Conservation (phyloP, 2,113 vertebrate genomes). For the Guaruba guarouba region DNA sequence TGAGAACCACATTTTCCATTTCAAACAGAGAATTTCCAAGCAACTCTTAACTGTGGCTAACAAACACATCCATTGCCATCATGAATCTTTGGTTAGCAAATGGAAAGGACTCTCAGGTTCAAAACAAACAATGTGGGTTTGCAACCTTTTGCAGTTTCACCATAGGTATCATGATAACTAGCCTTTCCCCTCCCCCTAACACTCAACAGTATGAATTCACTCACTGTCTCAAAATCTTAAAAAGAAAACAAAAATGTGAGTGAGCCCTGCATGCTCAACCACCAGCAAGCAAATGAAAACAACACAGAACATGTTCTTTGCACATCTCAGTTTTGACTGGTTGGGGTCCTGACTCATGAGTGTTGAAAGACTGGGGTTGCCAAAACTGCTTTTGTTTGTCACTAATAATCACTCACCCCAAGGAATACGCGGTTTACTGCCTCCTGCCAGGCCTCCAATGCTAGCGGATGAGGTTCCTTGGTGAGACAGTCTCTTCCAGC, state of each 20-base stretch:
- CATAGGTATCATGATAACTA: neutral
- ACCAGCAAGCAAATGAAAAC: constrained; percentile 18
- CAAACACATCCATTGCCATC: constrained; percentile 5
- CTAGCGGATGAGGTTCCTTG: constrained; percentile 34
- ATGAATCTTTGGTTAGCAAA: neutral
- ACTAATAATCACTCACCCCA: constrained; percentile 42
- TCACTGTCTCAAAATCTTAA: neutral
- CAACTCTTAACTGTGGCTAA: constrained; percentile 12
- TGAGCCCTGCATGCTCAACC: neutral
- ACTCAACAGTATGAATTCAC: neutral
- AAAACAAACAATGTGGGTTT: constrained; percentile 39
- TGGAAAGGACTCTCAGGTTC: constrained; percentile 49
- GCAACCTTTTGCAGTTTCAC: constrained; percentile 4
- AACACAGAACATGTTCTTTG: neutral
- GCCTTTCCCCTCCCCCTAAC: neutral
- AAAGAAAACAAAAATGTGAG: constrained; percentile 7
- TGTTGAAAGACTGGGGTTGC: constrained; percentile 27
- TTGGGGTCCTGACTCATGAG: constrained; percentile 50
- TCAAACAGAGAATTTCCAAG: constrained; percentile 55
- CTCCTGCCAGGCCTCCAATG: constrained; percentile 5
- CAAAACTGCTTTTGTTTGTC: constrained; percentile 48
- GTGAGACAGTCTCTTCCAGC: constrained; percentile 33
- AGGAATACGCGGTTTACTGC: constrained; percentile 41
- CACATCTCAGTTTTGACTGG: neutral
- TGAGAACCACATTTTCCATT: constrained; percentile 52